These are phyloP conservation scores for Amphipyra berbera DNA, from an alignment of 2,888 invertebrate genomes.

Conservation along the genomic window DNA sequence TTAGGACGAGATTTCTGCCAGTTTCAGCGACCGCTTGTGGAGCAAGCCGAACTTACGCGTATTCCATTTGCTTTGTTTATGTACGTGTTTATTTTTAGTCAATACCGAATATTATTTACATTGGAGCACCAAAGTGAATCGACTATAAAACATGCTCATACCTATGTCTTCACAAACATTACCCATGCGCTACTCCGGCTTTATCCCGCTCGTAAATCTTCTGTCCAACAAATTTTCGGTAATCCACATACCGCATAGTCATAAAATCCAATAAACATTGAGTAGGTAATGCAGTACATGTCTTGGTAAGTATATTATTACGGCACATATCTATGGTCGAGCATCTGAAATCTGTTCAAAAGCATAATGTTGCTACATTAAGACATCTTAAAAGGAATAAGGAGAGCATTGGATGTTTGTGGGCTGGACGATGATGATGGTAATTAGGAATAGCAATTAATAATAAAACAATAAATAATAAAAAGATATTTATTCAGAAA, in stretches of 20 bases:
- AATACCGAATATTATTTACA: conserved; percentile 71
- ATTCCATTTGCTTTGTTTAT: conserved; percentile 51
- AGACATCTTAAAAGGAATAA: too few relatives aligned
- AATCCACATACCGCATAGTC: conserved; percentile 42
- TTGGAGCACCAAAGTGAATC: conserved; percentile 63
- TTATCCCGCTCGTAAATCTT: conserved; percentile 48
- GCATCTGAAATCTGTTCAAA: conserved; percentile 9
- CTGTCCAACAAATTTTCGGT: conserved; percentile 44
- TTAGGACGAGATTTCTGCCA: conserved; percentile 84
- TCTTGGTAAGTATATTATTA: conserved; percentile 13
- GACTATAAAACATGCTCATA: conserved; percentile 54
- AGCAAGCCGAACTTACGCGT: conserved; percentile 53
- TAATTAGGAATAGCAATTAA: too few relatives aligned
- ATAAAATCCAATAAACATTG: conserved; percentile 47
- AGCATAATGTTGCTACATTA: background rate
- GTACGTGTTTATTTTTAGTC: conserved; percentile 74
- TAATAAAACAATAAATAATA: too few relatives aligned
- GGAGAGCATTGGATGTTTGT: too few relatives aligned
- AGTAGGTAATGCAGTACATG: conserved; percentile 24
- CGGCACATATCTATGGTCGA: background rate
- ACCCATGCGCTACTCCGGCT: conserved; percentile 19
- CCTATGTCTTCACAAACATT: conserved; percentile 42
- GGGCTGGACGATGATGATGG: too few relatives aligned
- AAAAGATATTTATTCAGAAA: too few relatives aligned
- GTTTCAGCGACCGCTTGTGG: conserved; percentile 67